Evolutionary conservation across 2,113 vertebrate species (phyloP).

Genomic region (Podarcis raffonei): DNA sequence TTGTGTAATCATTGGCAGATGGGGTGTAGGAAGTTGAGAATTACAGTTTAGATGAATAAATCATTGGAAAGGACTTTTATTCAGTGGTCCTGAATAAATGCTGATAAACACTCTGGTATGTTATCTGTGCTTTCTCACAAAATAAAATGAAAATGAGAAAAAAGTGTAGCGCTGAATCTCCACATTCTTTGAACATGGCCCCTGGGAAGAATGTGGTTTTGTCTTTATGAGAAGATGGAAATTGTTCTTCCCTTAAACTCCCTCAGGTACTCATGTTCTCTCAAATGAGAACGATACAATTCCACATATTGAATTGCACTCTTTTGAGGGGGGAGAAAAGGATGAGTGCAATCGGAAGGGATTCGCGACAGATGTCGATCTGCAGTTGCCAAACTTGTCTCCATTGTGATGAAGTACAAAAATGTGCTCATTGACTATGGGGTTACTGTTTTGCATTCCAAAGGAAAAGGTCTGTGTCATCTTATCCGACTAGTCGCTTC

Average conservation of each 20-base stretch:
- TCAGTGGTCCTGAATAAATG: background rate
- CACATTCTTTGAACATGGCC: background rate
- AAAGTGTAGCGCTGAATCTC: background rate
- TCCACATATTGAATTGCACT: background rate
- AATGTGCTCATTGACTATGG: background rate
- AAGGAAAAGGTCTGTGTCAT: slow-evolving; percentile 6
- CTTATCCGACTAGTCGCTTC: background rate
- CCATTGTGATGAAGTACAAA: slow-evolving; percentile 45
- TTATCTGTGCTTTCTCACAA: slow-evolving; percentile 18
- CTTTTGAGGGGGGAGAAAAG: background rate
- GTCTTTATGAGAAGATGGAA: slow-evolving; percentile 44
- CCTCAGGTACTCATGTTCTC: background rate
- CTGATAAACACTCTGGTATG: background rate
- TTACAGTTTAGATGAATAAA: background rate
- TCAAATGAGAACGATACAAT: background rate
- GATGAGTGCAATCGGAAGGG: background rate
- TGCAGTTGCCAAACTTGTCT: slow-evolving; percentile 57
- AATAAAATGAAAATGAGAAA: background rate
- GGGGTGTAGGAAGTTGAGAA: background rate
- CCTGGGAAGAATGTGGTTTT: slow-evolving; percentile 9
- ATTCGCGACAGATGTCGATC: slow-evolving; percentile 52
- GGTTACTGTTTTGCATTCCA: slow-evolving; percentile 1
- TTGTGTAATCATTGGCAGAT: background rate
- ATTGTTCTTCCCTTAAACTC: slow-evolving; percentile 28
- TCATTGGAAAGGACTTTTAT: background rate